A percentile compares a stretch with the other conserved stretches of the same genome.
phyloP scores from a whole-genome alignment of 2,797 vertebrate genomes.

The Tadarida brasiliensis region DNA sequence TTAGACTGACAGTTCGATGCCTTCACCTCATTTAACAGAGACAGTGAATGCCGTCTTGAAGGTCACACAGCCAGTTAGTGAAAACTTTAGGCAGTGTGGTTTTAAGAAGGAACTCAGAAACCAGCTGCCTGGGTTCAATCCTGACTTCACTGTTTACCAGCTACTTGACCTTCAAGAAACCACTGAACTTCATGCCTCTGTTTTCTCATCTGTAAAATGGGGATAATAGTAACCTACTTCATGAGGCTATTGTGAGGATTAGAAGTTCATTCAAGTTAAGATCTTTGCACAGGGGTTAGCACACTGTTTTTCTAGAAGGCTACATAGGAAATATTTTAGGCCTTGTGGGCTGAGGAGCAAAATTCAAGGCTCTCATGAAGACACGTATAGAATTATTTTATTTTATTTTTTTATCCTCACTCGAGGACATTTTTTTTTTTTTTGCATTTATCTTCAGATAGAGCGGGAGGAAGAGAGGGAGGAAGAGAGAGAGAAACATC shows the following conservation, averaged over 20 bases:
- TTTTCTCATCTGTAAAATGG: background rate
- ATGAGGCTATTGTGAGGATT: background rate
- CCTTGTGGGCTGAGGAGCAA: background rate
- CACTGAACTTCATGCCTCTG: background rate
- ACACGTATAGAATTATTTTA: background rate
- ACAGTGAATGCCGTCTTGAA: background rate
- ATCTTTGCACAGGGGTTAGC: background rate
- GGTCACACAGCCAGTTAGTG: background rate
- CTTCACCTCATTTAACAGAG: background rate
- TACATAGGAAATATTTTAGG: background rate
- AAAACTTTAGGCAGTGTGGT: background rate
- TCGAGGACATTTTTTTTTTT: too few species aligned
- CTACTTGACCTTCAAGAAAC: background rate
- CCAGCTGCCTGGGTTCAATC: background rate
- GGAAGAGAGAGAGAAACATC: too few species aligned
- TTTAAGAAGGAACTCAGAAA: conserved; percentile 4
- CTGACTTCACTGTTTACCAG: background rate
- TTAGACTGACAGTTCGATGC: background rate
- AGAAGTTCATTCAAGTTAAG: background rate
- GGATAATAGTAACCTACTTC: background rate
- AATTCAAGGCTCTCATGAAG: background rate
- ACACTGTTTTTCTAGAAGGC: background rate
- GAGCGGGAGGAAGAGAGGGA: too few species aligned
- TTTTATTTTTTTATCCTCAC: too few species aligned
- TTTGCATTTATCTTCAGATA: too few species aligned